Conservation (phyloP, 2,113 vertebrate species). For the Callocephalon fimbriatum region DNA sequence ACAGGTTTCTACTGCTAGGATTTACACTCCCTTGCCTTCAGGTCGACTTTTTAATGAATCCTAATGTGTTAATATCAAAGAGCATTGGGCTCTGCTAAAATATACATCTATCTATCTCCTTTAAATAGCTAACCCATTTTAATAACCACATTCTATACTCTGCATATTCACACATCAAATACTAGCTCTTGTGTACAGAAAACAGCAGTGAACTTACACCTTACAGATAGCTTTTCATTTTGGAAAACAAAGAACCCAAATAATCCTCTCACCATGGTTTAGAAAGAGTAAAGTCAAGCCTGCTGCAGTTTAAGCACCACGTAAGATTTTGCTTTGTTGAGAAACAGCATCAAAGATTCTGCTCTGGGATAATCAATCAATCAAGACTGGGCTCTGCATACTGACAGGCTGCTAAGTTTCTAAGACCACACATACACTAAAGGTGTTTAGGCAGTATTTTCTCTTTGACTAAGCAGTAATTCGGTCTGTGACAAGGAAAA, state of each 20-base stretch:
- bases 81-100: background rate
- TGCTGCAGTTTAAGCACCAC: background rate
- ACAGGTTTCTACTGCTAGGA: background rate
- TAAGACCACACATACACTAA: background rate
- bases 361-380: background rate
- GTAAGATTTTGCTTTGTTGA: background rate
- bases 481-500: background rate
- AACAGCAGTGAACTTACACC: background rate
- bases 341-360: background rate
- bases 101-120: background rate
- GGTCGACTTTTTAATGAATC: background rate
- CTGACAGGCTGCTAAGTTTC: background rate
- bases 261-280: background rate
- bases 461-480: background rate
- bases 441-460: background rate
- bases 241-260: background rate
- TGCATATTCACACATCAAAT: background rate
- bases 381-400: background rate
- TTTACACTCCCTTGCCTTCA: background rate
- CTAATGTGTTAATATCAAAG: background rate
- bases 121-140: background rate
- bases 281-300: background rate
- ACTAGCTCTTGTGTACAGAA: background rate
- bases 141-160: background rate
- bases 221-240: background rate